phyloP scores from a whole-genome alignment of 2,888 invertebrate genomes.

The Eupithecia insigniata region DNA sequence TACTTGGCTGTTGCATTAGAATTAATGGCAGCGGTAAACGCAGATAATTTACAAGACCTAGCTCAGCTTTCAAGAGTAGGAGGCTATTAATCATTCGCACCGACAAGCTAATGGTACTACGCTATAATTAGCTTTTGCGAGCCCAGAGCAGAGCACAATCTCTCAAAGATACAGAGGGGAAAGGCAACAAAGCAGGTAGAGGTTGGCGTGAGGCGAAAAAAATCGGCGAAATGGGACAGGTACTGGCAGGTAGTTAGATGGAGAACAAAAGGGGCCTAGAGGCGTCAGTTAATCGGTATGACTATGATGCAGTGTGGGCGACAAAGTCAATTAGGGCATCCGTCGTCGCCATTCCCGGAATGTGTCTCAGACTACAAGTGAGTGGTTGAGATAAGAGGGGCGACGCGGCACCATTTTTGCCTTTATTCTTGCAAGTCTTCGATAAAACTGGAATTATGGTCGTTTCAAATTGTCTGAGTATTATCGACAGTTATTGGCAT shows the following conservation, averaged over 20 bases:
- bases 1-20: constrained; percentile 48
- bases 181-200: constrained; percentile 67
- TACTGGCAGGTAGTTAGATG: constrained; percentile 66
- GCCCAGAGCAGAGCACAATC: constrained; percentile 57
- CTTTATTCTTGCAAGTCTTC: constrained; percentile 19
- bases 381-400: constrained; percentile 75
- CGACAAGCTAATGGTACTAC: constrained; percentile 65
- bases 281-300: constrained; percentile 77
- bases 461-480: constrained; percentile 9
- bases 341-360: constrained; percentile 82
- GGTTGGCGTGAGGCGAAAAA: constrained; percentile 46
- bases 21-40: constrained; percentile 59
- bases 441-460: constrained; percentile 14
- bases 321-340: constrained; percentile 83
- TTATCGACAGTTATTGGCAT: not conserved
- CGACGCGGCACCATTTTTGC: constrained; percentile 37
- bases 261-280: constrained; percentile 80
- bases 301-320: constrained; percentile 81
- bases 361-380: constrained; percentile 75
- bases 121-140: constrained; percentile 64
- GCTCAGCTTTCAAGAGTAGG: constrained; percentile 58
- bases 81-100: constrained; percentile 67
- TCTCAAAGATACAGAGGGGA: constrained; percentile 58
- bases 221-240: constrained; percentile 59
- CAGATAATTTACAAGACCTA: constrained; percentile 61